Evolutionary conservation across 2,113 vertebrate genomes (phyloP).

Genomic region (Hyperoodon ampullatus): DNA sequence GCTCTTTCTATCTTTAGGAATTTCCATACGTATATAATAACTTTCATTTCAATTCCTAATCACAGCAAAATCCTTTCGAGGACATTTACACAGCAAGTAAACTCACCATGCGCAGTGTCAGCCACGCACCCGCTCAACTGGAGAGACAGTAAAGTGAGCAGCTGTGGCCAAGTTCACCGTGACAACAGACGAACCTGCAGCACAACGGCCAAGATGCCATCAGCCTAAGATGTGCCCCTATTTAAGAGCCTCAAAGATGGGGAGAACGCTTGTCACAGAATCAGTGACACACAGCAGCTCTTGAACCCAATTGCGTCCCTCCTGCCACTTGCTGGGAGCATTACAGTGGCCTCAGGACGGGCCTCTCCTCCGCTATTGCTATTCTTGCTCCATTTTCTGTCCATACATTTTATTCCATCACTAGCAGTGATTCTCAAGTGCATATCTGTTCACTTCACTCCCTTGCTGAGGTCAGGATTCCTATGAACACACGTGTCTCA

Average conservation of each 20-base stretch:
- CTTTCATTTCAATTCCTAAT: not conserved
- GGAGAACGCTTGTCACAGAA: accelerated
- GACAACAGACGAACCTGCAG: accelerated
- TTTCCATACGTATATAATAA: not conserved
- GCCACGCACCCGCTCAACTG: accelerated
- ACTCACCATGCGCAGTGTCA: accelerated
- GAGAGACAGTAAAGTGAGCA: not conserved
- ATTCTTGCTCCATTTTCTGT: not conserved
- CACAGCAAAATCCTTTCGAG: not conserved
- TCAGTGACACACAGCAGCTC: not conserved
- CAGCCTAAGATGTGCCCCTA: accelerated
- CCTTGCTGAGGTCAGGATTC: not conserved
- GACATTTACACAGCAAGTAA: not conserved
- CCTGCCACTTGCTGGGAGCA: accelerated
- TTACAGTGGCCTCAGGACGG: accelerated
- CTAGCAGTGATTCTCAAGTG: not conserved
- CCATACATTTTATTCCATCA: accelerated
- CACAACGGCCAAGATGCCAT: accelerated
- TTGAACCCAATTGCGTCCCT: no score
- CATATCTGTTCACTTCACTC: not conserved
- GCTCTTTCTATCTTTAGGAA: not conserved
- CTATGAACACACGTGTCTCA: not conserved
- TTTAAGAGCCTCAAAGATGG: not conserved
- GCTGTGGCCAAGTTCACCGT: not conserved
- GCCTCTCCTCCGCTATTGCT: not conserved